A percentile compares a stretch with the other conserved stretches of the same genome.
Conservation (phyloP, 2,113 vertebrate genomes). For the Orycteropus afer region DNA sequence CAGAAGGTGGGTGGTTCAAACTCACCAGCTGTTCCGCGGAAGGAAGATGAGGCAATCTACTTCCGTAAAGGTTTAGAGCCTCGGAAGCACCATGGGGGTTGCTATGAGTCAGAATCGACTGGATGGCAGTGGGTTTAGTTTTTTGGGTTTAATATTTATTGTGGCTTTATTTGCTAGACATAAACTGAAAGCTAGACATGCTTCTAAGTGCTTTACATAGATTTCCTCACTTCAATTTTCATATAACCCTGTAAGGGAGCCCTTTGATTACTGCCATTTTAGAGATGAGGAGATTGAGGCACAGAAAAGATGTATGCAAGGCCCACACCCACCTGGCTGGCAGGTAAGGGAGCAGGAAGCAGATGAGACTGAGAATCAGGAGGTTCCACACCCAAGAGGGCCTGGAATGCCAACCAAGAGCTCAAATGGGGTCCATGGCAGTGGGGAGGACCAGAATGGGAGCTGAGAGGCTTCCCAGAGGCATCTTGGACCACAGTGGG, state of each 20-base stretch:
- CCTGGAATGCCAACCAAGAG: background rate
- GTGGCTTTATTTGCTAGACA: background rate
- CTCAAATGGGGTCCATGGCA: background rate
- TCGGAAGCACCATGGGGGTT: no score
- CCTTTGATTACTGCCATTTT: background rate
- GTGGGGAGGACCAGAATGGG: background rate
- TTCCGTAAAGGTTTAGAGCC: no score
- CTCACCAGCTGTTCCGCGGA: no score
- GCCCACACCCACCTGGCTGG: background rate
- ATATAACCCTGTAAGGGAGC: background rate
- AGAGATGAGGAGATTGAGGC: background rate
- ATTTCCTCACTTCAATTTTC: background rate
- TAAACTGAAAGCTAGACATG: background rate
- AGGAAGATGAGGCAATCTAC: no score
- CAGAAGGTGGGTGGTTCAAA: no score
- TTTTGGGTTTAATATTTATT: background rate
- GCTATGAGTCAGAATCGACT: no score
- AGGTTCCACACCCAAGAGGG: background rate
- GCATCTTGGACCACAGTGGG: background rate
- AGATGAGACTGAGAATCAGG: background rate
- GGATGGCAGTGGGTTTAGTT: no score
- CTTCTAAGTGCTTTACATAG: background rate
- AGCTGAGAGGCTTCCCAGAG: background rate
- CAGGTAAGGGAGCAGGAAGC: background rate
- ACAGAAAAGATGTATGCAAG: background rate